Percentiles rank a stretch among this genome's conserved stretches.
Evolutionary conservation across 2,888 invertebrate species (phyloP).

Genomic region (Parthenolecanium corni): DNA sequence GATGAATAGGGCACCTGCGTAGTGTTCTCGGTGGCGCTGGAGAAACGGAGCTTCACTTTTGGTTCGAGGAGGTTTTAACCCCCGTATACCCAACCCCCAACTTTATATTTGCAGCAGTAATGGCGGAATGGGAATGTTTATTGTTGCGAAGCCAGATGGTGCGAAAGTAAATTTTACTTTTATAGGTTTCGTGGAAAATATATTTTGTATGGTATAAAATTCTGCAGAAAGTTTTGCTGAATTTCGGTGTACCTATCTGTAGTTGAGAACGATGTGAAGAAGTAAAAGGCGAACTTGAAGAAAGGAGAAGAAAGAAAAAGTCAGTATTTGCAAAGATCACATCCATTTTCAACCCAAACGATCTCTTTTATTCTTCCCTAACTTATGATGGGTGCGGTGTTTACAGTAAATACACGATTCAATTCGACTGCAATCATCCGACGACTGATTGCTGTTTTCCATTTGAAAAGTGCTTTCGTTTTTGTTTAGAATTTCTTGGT

Average conservation of each 20-base stretch:
- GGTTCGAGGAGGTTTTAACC: background rate
- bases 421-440: slow-evolving; percentile 23
- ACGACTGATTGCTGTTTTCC: slow-evolving; percentile 24
- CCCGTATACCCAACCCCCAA: background rate
- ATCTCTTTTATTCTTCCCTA: background rate
- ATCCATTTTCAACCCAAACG: background rate
- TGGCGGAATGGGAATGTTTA: background rate
- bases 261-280: too few species aligned
- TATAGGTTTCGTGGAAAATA: background rate
- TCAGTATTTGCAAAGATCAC: background rate
- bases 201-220: background rate
- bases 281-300: too few species aligned
- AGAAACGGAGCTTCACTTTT: background rate
- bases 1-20: background rate
- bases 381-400: background rate
- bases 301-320: too few species aligned
- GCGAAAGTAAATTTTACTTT: background rate
- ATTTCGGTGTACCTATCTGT: background rate
- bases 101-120: too few species aligned
- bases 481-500: too few species aligned
- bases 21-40: too few species aligned
- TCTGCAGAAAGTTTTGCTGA: background rate
- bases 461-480: too few species aligned
- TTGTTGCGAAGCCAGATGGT: slow-evolving; percentile 1
- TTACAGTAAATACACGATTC: slow-evolving; percentile 18